A percentile compares a stretch with the other conserved stretches of the same genome.
phyloP scores from a whole-genome alignment of 2,797 vertebrate genomes.

The Sebastes taczanowskii region DNA sequence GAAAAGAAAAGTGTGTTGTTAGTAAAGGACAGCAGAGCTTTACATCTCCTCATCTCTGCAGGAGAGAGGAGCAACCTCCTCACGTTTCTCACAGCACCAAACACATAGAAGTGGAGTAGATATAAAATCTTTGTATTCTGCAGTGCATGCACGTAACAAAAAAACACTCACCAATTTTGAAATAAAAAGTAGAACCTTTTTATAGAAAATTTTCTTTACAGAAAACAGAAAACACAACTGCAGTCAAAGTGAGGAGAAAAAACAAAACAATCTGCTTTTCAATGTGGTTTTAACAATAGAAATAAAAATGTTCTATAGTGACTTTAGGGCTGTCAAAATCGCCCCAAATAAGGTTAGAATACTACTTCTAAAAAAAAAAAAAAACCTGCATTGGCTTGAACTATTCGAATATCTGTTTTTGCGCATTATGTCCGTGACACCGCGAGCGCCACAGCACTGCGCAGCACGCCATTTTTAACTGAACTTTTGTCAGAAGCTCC shows the following conservation, averaged over 20 bases:
- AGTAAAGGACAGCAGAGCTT: slow-evolving; percentile 15
- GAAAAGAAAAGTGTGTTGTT: neutral
- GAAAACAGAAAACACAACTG: neutral
- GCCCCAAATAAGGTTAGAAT: too few relatives aligned
- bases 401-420: too few relatives aligned
- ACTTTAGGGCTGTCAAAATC: too few relatives aligned
- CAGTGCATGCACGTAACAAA: neutral
- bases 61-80: slow-evolving; percentile 67
- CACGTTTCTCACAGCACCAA: neutral
- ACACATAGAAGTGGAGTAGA: neutral
- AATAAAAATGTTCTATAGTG: neutral
- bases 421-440: too few relatives aligned
- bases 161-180: neutral
- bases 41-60: slow-evolving; percentile 33
- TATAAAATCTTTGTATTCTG: neutral
- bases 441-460: too few relatives aligned
- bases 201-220: neutral
- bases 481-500: too few relatives aligned
- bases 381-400: too few relatives aligned
- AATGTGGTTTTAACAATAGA: neutral
- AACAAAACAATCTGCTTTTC: neutral
- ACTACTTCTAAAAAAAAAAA: too few relatives aligned
- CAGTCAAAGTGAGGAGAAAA: neutral
- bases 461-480: too few relatives aligned
- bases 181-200: neutral